Conservation (phyloP, 2,888 invertebrate species). For the Zonitis immaculata region DNA sequence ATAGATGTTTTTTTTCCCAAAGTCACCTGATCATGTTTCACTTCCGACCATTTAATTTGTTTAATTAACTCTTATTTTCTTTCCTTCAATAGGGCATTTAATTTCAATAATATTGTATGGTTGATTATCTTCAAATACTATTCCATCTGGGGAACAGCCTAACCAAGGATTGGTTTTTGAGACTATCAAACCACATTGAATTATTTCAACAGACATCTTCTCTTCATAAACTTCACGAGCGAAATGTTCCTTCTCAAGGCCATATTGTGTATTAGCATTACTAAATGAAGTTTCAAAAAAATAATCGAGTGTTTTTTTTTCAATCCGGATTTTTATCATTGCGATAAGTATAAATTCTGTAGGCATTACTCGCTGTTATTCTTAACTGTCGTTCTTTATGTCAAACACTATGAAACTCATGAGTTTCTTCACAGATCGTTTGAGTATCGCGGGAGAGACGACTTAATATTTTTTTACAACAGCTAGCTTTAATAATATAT, state of each 20-base stretch:
- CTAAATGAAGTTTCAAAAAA: conserved; percentile 18
- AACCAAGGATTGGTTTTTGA: conserved; percentile 25
- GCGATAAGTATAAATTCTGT: conserved; percentile 24
- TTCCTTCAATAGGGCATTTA: conserved; percentile 28
- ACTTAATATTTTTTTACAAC: not conserved
- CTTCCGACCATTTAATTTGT: not conserved
- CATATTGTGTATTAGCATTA: not conserved
- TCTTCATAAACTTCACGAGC: not conserved
- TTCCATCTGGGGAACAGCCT: conserved; percentile 28
- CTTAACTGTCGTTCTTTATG: not conserved
- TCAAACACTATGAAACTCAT: not conserved
- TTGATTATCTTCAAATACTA: conserved; percentile 22
- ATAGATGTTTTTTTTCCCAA: not conserved
- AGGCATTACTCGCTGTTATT: conserved; percentile 23
- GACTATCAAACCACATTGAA: conserved; percentile 24
- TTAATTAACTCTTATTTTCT: conserved; percentile 4
- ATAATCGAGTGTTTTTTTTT: conserved; percentile 4
- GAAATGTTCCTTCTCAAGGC: not conserved
- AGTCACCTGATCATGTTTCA: not conserved
- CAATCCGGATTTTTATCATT: conserved; percentile 15
- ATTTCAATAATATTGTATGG: conserved; percentile 27
- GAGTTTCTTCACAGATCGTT: not conserved
- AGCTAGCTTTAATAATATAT: too few relatives aligned
- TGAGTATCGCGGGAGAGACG: not conserved
- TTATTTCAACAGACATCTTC: conserved; percentile 9